phyloP scores from a whole-genome alignment of 1,140 invertebrate species.

The Aleiodes sp. region DNA sequence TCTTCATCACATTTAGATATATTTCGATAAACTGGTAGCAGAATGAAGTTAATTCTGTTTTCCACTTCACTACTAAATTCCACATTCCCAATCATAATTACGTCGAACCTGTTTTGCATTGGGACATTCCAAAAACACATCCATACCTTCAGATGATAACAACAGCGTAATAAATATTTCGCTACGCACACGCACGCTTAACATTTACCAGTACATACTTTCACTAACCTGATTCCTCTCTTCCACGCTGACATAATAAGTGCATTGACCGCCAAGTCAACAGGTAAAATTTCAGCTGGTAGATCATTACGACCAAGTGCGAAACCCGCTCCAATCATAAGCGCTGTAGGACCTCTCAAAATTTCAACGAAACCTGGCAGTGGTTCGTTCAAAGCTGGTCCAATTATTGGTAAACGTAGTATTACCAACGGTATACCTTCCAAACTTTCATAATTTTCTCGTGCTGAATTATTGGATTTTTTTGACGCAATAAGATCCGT shows the following conservation, averaged over 20 bases:
- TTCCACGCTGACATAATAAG: constrained; percentile 53
- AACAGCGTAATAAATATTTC: too few relatives aligned
- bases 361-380: constrained; percentile 50
- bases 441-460: constrained; percentile 31
- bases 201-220: background rate
- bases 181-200: too few relatives aligned
- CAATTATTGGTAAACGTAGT: constrained; percentile 46
- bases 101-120: too few relatives aligned
- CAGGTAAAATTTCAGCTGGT: constrained; percentile 47
- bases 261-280: constrained; percentile 49
- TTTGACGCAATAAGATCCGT: constrained; percentile 39
- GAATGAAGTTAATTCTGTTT: too few relatives aligned
- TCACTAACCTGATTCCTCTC: constrained; percentile 37
- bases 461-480: constrained; percentile 35
- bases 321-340: constrained; percentile 52
- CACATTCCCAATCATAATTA: too few relatives aligned
- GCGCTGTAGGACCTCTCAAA: constrained; percentile 46
- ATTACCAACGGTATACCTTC: constrained; percentile 42
- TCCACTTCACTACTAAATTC: too few relatives aligned
- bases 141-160: too few relatives aligned
- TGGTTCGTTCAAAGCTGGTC: constrained; percentile 49
- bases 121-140: too few relatives aligned
- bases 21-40: too few relatives aligned
- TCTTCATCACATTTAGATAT: too few relatives aligned
- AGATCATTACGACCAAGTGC: constrained; percentile 39